A percentile compares a stretch with the other conserved stretches of the same genome.
Evolutionary conservation across 2,888 invertebrate species (phyloP).

Genomic region (Clusia tigrina): DNA sequence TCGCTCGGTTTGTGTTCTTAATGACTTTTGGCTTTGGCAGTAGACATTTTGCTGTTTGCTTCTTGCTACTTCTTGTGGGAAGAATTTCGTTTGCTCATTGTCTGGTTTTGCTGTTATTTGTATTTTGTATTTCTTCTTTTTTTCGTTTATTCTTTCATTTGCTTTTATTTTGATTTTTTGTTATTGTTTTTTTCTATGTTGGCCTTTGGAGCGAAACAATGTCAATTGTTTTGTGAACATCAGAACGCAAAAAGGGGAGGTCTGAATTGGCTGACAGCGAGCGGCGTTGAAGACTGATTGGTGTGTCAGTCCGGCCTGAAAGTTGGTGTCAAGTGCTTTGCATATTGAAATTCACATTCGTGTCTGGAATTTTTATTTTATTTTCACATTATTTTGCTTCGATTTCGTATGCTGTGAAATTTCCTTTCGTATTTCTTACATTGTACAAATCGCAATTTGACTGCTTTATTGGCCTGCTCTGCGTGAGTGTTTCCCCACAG

Average conservation of each 20-base stretch:
- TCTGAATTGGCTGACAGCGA: constrained; percentile 16
- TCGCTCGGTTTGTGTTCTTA: constrained; percentile 23
- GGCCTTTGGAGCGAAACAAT: constrained; percentile 4
- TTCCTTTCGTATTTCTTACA: too few species aligned
- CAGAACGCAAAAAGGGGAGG: constrained; percentile 17
- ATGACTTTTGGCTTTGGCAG: constrained; percentile 21
- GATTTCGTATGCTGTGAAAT: too few species aligned
- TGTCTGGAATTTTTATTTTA: too few species aligned
- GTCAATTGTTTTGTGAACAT: constrained; percentile 13
- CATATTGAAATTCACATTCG: too few species aligned
- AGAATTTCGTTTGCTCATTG: too few species aligned
- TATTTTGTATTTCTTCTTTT: too few species aligned
- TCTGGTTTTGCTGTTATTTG: too few species aligned
- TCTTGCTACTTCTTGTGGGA: not conserved
- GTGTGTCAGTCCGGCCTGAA: constrained; percentile 1
- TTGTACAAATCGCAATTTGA: too few species aligned
- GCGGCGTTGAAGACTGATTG: constrained; percentile 19
- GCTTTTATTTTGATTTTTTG: not conserved
- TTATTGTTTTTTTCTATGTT: not conserved
- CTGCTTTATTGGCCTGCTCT: too few species aligned
- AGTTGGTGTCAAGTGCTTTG: too few species aligned
- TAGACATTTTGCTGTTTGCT: constrained; percentile 12
- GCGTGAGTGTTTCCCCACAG: too few species aligned
- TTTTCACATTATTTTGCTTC: too few species aligned
- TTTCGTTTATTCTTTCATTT: not conserved